These are phyloP conservation scores for Drosophila nebulosa DNA, from an alignment of 1,140 invertebrate species.

Conservation along the genomic window DNA sequence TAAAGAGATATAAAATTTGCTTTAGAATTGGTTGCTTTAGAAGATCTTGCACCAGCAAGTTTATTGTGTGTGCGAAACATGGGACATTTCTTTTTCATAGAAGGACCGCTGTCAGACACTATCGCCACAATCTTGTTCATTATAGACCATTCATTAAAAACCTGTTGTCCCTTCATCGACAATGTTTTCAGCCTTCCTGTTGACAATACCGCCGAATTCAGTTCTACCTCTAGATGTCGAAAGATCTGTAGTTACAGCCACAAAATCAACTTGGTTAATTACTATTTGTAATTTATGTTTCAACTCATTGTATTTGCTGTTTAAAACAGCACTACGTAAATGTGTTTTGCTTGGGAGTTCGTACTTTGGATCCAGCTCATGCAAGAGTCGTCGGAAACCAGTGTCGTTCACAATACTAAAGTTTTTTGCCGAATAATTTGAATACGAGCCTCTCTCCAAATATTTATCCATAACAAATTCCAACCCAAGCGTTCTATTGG, in stretches of 20 bases:
- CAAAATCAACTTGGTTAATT: background rate
- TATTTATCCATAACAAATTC: background rate
- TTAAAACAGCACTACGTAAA: background rate
- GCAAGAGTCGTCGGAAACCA: background rate
- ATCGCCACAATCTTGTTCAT: background rate
- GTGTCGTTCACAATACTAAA: background rate
- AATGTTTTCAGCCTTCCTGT: background rate
- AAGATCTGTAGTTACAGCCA: background rate
- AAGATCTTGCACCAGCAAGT: too few relatives aligned
- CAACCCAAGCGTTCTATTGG: background rate
- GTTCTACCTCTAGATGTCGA: background rate
- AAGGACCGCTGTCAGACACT: background rate
- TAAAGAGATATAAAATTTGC: background rate
- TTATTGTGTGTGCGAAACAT: too few relatives aligned
- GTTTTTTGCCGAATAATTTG: background rate
- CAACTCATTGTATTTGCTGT: background rate
- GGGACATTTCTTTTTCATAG: background rate
- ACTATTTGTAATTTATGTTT: background rate
- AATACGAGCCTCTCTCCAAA: background rate
- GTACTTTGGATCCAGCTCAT: background rate
- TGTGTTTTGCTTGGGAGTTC: background rate
- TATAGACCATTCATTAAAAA: slow-evolving; percentile 2
- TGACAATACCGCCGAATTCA: background rate
- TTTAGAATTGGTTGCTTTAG: too few relatives aligned
- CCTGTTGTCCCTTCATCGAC: background rate